phyloP scores from a whole-genome alignment of 2,888 invertebrate genomes.

The Euzetes globulus region DNA sequence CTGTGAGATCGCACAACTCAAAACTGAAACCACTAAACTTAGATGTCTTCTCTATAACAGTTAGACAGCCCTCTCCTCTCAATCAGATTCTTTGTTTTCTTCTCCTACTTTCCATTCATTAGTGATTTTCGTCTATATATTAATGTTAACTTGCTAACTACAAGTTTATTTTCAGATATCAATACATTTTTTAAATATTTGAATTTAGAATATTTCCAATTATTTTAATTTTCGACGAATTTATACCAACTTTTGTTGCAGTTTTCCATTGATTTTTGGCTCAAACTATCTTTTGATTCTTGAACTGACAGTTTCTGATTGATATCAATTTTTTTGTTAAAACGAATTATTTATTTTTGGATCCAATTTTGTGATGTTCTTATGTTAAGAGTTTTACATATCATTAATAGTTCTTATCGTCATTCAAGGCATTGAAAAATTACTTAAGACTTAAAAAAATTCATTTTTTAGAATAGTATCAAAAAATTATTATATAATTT shows the following conservation, averaged over 20 bases:
- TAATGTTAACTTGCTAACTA: too few relatives aligned
- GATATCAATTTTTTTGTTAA: neutral
- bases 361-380: neutral
- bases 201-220: neutral
- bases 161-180: neutral
- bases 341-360: neutral
- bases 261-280: too few relatives aligned
- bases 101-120: neutral
- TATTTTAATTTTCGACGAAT: neutral
- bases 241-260: too few relatives aligned
- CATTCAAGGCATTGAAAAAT: too few relatives aligned
- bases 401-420: neutral
- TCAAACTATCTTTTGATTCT: too few relatives aligned
- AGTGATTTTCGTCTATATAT: neutral
- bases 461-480: too few relatives aligned
- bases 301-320: neutral
- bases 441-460: too few relatives aligned
- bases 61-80: neutral
- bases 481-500: too few relatives aligned
- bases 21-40: slow-evolving; percentile 57
- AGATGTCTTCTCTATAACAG: slow-evolving; percentile 51
- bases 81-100: neutral
- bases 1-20: slow-evolving; percentile 60
- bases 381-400: neutral
- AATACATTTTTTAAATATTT: neutral